Percentiles rank a stretch among this genome's conserved stretches.
Conservation (phyloP, 2,888 invertebrate genomes). For the Lymantria dispar region DNA sequence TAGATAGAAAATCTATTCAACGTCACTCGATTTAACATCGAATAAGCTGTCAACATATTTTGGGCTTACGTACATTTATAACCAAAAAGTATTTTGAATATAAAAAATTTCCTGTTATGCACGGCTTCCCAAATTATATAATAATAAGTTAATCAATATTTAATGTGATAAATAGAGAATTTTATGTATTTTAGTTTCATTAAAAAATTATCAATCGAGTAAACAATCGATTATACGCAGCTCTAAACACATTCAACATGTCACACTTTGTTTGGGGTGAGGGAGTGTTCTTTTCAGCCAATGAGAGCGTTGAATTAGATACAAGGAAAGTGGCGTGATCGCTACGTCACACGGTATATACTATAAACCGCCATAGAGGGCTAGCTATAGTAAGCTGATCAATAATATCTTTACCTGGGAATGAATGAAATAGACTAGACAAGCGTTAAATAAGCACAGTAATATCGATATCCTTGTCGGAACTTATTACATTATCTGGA, state of each 20-base stretch:
- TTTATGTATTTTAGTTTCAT: too few species aligned
- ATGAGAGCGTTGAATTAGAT: conserved; percentile 53
- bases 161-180: too few species aligned
- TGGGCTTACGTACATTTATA: too few species aligned
- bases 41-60: not conserved
- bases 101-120: too few species aligned
- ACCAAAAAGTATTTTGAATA: too few species aligned
- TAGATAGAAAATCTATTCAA: conserved; percentile 8
- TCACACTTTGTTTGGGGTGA: conserved; percentile 56
- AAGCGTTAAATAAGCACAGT: too few species aligned
- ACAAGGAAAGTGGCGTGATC: conserved; percentile 79
- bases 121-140: too few species aligned
- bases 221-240: conserved; percentile 5
- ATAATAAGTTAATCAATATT: too few species aligned
- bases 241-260: conserved; percentile 68
- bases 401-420: conserved; percentile 23
- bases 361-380: conserved; percentile 38
- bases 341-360: conserved; percentile 62
- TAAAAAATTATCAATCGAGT: too few species aligned
- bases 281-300: conserved; percentile 50
- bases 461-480: too few species aligned
- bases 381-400: conserved; percentile 24
- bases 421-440: conserved; percentile 8
- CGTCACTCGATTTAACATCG: conserved; percentile 17
- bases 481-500: too few species aligned